Evolutionary conservation across 2,797 vertebrate genomes (phyloP), one percentile per base, ranked within the genome.

Genomic region (Tokudaia muenninki): DNA sequence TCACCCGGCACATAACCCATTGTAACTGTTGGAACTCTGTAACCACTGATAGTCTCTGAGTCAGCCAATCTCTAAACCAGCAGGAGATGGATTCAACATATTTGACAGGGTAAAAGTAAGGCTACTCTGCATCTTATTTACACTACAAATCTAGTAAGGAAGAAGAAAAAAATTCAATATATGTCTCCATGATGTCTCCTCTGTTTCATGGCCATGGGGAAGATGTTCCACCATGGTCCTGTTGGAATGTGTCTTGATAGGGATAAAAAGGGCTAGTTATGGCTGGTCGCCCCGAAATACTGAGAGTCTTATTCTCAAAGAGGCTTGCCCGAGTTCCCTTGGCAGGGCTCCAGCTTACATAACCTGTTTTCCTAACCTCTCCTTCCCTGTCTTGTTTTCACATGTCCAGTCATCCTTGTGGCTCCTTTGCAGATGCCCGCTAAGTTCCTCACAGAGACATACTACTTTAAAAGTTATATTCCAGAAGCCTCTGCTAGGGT

Each of bases 361-460:
- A 96, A 96, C 11, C 92, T 83, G 65, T 90, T 97, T 80, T 96
- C 92, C 96, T 95, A 91, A 96, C 87, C 97, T 96, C 94, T 89
- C 52, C 59, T 80, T 90, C 82, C 87, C 17, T 96, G 94, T 63
- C 96, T 95, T 96, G 93, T 94, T 97, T 91, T 91, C 95, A 91
- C 86, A 87, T 19, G 91, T 94, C 82, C 91, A 96, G 91, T 89
- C 92, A 90, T 92, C 94, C 91, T 19, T 78, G 91, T 52, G 92
- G 92, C 92, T 96, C 94, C 72, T 87, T 55, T n/a, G 70, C 67
- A 47, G 10, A 13, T 50, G 47, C 75, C 17, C 0, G 59, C 94
- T 96, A 96, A 95, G 91, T 65, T 84, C 89, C 70, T 87, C 92
- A 67, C 82, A 59, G 21, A 7, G 77, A 91, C 94, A 92, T 90